These are phyloP conservation scores for Battus philenor DNA, from an alignment of 1,140 invertebrate genomes.

Conservation along the genomic window DNA sequence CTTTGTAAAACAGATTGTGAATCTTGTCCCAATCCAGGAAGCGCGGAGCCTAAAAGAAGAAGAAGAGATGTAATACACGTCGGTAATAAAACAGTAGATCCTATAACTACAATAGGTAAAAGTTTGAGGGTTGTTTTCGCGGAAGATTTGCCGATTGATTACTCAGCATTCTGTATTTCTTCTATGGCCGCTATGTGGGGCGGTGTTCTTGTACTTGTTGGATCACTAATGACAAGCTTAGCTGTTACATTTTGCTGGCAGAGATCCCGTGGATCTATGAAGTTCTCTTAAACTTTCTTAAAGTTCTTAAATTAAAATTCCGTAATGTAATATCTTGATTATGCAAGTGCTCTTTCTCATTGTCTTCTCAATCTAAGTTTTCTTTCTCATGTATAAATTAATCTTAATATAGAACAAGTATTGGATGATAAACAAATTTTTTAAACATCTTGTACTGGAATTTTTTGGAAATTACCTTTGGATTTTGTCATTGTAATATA, in stretches of 20 bases:
- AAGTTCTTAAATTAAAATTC: too few relatives aligned
- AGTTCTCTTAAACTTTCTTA: conserved; percentile 49
- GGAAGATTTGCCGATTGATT: conserved; percentile 75
- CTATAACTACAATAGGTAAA: conserved; percentile 78
- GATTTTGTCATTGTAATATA: not conserved
- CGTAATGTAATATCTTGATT: too few relatives aligned
- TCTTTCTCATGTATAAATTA: too few relatives aligned
- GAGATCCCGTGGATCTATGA: conserved; percentile 42
- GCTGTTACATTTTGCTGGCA: conserved; percentile 57
- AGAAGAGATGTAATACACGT: conserved; percentile 69
- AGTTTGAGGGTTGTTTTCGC: conserved; percentile 81
- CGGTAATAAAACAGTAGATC: conserved; percentile 72
- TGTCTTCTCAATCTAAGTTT: too few relatives aligned
- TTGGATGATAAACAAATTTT: too few relatives aligned
- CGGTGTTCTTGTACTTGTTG: conserved; percentile 52
- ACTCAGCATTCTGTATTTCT: conserved; percentile 59
- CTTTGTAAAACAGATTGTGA: conserved; percentile 89
- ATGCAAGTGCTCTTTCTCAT: too few relatives aligned
- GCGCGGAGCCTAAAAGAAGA: conserved; percentile 80
- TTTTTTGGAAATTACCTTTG: too few relatives aligned
- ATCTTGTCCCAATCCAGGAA: conserved; percentile 81
- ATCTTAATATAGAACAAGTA: too few relatives aligned
- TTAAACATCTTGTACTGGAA: too few relatives aligned
- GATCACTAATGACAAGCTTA: conserved; percentile 56
- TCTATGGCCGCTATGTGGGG: conserved; percentile 63